Evolutionary conservation across 1,140 invertebrate genomes (phyloP), one percentile per base, ranked within the genome.

Genomic region (Mylabris phalerata): DNA sequence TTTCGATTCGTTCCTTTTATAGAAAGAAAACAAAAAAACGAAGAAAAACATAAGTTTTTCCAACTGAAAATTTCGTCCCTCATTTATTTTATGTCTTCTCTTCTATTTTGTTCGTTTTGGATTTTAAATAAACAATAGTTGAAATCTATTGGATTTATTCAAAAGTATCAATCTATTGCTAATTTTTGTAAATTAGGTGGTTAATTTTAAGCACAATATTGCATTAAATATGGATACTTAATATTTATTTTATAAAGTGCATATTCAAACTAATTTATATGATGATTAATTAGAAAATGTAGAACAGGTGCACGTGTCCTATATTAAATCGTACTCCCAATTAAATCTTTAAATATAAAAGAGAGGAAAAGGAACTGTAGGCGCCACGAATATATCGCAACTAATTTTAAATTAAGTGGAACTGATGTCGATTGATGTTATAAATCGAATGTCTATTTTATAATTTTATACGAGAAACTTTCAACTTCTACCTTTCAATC

Each of bases 321-420:
- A 69, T 63, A 69, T 69, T 67, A 69, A 65, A 69, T 67, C 65
- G 63, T 63, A 68, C 67, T 68, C 65, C 63, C 61, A 55, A 59
- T 61, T 57, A 63, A 60, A 63, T 60, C 61, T 58, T 32, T 32
- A 5, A 32, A 32, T 32, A 32, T 32, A 32, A 32, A 7, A 32
- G 7, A 32, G 32, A 7, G 32, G 7, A 32, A 32, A 32, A 13
- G 13, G 42, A 38, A 25, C 11, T 25, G 26, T 50, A 47, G 43
- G 55, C 40, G 48, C 55, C 46, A 49, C 47, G 57, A 57, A 32
- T 39, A 47, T 61, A 57, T 43, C 27, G 40, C 43, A 54, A 38
- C 25, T 39, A 58, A 56, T 43, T n/a, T n/a, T 54, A 39, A 44
- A 27, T 43, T 13, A 54, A 44, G 13, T 32, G 32, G 32, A 32